Evolutionary conservation across 2,888 invertebrate genomes (phyloP), one percentile per base, ranked within the genome.

Genomic region (Pyrochroa serraticornis): DNA sequence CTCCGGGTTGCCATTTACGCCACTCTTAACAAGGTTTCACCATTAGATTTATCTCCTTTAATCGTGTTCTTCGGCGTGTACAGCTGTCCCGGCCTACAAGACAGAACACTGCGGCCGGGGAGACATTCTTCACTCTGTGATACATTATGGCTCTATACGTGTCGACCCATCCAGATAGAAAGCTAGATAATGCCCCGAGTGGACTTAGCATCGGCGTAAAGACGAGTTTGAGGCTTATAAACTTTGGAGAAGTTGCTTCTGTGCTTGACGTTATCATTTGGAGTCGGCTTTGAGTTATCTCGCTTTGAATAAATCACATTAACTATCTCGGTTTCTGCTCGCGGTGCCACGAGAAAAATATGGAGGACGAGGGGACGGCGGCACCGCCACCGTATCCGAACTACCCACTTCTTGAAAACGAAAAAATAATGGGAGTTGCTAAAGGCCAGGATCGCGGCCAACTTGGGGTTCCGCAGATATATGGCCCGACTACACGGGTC

Each of bases 21-120:
- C 74, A 70, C 67, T 73, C 71, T 77, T 75, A 78, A 78, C 79
- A 79, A 75, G 73, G 76, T 77, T 78, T 75, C 75, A 74, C 78
- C 79, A 79, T 78, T 79, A 79, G 78, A 79, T 79, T 79, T 79
- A 79, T 79, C 79, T 77, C 68, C 69, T 67, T 75, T 75, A 75
- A 78, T 79, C 78, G 76, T 78, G 78, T 78, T 77, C 76, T 69
- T 72, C 69, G 71, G 73, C 74, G 69, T 77, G 77, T 77, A 73
- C 72, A 71, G 75, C 75, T 78, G 78, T 77, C 77, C 69, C 65
- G 65, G 70, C 67, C 72, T 73, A 75, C 75, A 75, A 74, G 73
- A 71, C 72, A 69, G 73, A 66, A 70, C 66, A 68, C 61, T 60
- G 65, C 60, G 60, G 60, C 54, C 58, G 42, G 45, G 61, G 65